A percentile compares a stretch with the other conserved stretches of the same genome.
These are phyloP conservation scores for Rana temporaria DNA, from an alignment of 2,113 vertebrate species.

Conservation along the genomic window DNA sequence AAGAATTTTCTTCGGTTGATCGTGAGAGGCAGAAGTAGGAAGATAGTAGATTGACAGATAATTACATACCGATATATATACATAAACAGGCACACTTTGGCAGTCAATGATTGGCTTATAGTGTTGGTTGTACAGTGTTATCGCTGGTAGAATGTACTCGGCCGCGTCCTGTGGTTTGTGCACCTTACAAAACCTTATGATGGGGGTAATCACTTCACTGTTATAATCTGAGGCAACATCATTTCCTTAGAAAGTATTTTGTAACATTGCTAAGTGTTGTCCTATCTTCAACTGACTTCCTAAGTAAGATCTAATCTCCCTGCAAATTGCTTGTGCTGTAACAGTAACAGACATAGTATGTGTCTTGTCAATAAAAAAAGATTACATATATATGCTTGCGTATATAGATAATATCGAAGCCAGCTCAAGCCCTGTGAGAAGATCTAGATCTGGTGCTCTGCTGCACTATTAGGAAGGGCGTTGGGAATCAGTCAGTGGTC, in stretches of 20 bases:
- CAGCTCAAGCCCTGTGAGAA: not conserved
- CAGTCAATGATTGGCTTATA: no score
- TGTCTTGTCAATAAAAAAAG: not conserved
- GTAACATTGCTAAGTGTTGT: not conserved
- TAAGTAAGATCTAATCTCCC: constrained; percentile 22
- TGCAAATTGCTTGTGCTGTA: constrained; percentile 8
- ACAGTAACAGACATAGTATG: not conserved
- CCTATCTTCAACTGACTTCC: constrained; percentile 17
- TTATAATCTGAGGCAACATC: constrained; percentile 5
- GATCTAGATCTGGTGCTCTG: not conserved
- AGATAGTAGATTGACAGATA: no score
- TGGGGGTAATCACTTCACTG: constrained; percentile 14
- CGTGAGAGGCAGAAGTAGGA: no score
- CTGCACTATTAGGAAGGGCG: not conserved
- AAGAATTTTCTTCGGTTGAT: no score
- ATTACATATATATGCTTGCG: constrained; percentile 20
- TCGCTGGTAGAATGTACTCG: no score
- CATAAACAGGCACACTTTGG: no score
- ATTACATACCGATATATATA: no score
- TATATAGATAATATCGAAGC: constrained; percentile 11
- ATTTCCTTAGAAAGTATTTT: constrained; percentile 23
- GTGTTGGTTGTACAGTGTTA: no score
- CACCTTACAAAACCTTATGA: constrained; percentile 8
- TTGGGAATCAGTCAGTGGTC: constrained; percentile 32
- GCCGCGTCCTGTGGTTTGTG: not conserved